Conservation (phyloP, 2,113 vertebrate species). For the Tinamus guttatus region DNA sequence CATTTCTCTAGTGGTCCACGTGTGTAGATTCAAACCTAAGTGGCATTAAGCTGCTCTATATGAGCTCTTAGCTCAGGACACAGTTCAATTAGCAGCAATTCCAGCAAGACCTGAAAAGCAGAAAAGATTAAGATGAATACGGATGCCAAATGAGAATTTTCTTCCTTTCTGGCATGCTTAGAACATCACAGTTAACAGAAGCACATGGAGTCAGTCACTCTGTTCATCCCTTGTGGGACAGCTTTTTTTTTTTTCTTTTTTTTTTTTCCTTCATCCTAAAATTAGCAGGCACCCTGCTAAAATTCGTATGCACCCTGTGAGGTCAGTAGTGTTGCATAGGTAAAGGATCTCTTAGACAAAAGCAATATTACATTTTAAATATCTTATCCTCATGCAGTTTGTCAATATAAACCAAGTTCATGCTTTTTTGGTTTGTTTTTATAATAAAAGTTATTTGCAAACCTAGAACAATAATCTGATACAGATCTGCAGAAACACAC, state of each 20-base stretch:
- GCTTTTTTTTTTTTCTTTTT: neutral
- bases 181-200: neutral
- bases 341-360: neutral
- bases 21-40: conserved; percentile 75
- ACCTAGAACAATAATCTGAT: neutral
- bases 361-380: neutral
- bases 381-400: neutral
- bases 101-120: conserved; percentile 88
- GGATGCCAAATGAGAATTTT: neutral
- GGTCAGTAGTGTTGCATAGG: neutral
- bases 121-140: neutral
- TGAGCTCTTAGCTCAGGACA: conserved; percentile 91
- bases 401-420: neutral
- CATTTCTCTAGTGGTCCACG: conserved; percentile 78
- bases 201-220: fast-evolving
- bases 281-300: neutral
- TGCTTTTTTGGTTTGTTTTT: neutral
- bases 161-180: neutral
- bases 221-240: neutral
- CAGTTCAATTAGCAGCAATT: conserved; percentile 93
- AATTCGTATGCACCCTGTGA: neutral
- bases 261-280: neutral
- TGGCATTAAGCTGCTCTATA: conserved; percentile 82
- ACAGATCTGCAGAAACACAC: neutral
- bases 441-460: neutral